Evolutionary conservation across 2,797 vertebrate species (phyloP), one percentile per base, ranked within the genome.

Genomic region (Lepilemur ruficaudatus): DNA sequence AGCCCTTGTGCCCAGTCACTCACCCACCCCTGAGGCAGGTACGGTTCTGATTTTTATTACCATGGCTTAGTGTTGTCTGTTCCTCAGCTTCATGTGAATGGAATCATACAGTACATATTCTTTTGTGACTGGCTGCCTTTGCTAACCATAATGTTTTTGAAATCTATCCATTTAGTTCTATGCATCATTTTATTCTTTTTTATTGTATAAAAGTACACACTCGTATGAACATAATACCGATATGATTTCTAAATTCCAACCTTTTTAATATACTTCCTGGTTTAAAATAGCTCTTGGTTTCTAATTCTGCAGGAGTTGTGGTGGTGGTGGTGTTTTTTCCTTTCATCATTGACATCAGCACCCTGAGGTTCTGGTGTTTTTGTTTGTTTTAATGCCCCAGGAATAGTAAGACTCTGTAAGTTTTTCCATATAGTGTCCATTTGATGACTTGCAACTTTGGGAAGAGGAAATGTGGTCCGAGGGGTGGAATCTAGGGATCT

Each of bases 401-500:
- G 52, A 69, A 69, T 35, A 82, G 3, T 25, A 83, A 63, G 30
- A 63, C 61, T n/a, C 22, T 30, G 23, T 61, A 48, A 63, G 46
- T 72, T 79, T 94, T 86, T 94, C 73, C 28, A 14, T 85, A 8
- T 81, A 50, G 61, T 85, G 22, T 89, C 70, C n/a, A 83, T 94
- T 91, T n/a, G 28, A 55, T 93, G 38, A 83, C 35, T 89, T 43
- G 5, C 20, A 46, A 76, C 91, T 85, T 90, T 30, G 25, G 43
- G 10, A 76, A 57, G 87, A 83, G 5, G 38, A 41, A 81, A 65
- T 63, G 23, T 94, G 57, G 38, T 55, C 28, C 23, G 41, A 25
- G 38, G 10, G 59, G 3, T 85, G 14, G 73, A 65, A 84, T 75
- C 57, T 41, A 46, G 14, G 14, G 4, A 65, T 84, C 25, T 72